Conservation (phyloP, 2,888 invertebrate species). For the Hyppa rectilinea region DNA sequence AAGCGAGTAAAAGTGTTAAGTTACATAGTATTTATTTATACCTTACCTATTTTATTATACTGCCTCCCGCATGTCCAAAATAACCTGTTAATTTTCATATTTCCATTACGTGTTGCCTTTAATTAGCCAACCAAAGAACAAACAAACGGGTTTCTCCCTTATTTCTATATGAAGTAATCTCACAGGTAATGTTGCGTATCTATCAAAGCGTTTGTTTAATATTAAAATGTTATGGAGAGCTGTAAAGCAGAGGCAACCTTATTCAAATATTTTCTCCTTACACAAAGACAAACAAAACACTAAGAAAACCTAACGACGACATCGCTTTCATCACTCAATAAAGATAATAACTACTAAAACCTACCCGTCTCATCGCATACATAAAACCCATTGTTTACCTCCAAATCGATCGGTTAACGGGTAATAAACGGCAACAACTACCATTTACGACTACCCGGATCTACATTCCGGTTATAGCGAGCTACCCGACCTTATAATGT, state of each 20-base stretch:
- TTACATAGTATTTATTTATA: conserved; percentile 1
- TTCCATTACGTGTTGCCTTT: background rate
- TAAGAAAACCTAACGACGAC: conserved; percentile 32
- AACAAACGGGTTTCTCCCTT: background rate
- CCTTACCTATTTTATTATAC: background rate
- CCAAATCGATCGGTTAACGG: conserved; percentile 62
- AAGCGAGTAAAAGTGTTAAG: background rate
- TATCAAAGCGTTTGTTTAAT: background rate
- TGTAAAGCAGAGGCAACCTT: background rate
- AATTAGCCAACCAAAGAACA: background rate
- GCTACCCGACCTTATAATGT: conserved; percentile 59
- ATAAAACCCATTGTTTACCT: conserved; percentile 65
- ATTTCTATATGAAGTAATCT: background rate
- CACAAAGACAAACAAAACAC: conserved; percentile 26
- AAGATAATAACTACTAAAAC: conserved; percentile 52
- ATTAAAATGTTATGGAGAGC: background rate
- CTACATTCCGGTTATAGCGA: conserved; percentile 62
- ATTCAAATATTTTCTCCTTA: background rate
- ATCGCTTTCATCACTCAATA: conserved; percentile 45
- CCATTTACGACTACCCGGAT: conserved; percentile 57
- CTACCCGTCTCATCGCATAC: conserved; percentile 32
- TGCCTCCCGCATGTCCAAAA: background rate
- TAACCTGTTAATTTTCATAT: conserved; percentile 1
- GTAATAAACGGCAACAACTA: conserved; percentile 59
- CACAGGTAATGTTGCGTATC: background rate